phyloP scores from a whole-genome alignment of 2,888 invertebrate genomes.

The Trachelus troglodyta region DNA sequence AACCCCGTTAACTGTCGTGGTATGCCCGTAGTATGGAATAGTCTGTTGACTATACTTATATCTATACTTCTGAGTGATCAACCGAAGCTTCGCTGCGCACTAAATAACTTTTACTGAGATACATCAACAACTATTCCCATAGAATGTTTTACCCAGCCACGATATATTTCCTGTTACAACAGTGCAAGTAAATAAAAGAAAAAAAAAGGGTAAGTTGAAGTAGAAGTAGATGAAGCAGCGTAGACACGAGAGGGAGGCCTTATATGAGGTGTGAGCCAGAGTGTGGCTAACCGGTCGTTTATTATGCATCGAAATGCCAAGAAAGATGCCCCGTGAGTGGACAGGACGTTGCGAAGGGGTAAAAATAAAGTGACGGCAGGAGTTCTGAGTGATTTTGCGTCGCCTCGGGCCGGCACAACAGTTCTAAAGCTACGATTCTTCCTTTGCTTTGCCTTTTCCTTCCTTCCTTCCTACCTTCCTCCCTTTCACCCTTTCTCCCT shows the following conservation, averaged over 20 bases:
- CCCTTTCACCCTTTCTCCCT: background rate
- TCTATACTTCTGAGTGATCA: background rate
- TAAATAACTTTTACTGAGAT: background rate
- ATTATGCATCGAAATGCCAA: slow-evolving; percentile 66
- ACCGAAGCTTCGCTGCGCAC: background rate
- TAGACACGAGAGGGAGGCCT: slow-evolving; percentile 1
- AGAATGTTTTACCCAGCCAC: background rate
- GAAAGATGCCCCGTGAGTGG: slow-evolving; percentile 63
- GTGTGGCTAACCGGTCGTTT: slow-evolving; percentile 63
- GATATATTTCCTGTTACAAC: background rate
- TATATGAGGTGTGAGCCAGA: slow-evolving; percentile 37
- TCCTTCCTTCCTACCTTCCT: background rate
- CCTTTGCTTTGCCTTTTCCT: background rate
- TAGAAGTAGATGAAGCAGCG: background rate
- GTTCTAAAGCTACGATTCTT: slow-evolving; percentile 13
- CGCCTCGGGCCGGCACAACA: slow-evolving; percentile 50
- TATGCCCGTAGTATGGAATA: too few relatives aligned
- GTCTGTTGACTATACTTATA: too few relatives aligned
- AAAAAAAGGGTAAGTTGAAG: background rate
- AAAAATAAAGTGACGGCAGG: slow-evolving; percentile 57
- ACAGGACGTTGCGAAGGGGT: slow-evolving; percentile 60
- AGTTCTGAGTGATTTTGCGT: slow-evolving; percentile 61
- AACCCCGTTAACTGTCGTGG: too few relatives aligned
- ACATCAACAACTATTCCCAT: background rate
- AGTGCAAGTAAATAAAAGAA: background rate